phyloP scores from a whole-genome alignment of 2,888 invertebrate genomes.

The Alloplasta piceator region DNA sequence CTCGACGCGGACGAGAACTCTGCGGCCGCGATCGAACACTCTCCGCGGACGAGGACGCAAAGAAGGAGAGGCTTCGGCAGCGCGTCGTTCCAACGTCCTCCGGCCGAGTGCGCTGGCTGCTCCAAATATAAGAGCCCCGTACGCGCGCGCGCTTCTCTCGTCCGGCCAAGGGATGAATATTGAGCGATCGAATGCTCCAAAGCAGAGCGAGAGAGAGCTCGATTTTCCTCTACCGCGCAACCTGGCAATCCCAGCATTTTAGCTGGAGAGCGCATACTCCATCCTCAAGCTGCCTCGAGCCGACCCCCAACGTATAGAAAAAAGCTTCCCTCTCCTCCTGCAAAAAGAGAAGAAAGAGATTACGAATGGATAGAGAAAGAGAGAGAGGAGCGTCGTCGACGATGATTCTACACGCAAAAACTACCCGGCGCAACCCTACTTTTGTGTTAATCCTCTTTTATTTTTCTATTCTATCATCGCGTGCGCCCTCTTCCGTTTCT shows the following conservation, averaged over 20 bases:
- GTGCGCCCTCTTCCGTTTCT: slow-evolving; percentile 67
- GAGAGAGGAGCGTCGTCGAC: slow-evolving; percentile 25
- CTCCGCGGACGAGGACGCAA: slow-evolving; percentile 78
- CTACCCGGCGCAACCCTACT: slow-evolving; percentile 47
- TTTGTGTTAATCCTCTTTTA: slow-evolving; percentile 27
- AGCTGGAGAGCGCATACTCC: slow-evolving; percentile 62
- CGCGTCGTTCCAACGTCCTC: slow-evolving; percentile 50
- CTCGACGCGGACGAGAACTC: slow-evolving; percentile 66
- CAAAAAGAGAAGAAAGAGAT: slow-evolving; percentile 19
- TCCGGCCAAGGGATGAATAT: slow-evolving; percentile 82
- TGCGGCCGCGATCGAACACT: slow-evolving; percentile 74
- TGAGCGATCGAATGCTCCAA: slow-evolving; percentile 80
- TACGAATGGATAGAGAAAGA: slow-evolving; percentile 60
- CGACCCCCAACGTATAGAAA: slow-evolving; percentile 51
- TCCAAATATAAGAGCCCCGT: background rate
- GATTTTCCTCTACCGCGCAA: background rate
- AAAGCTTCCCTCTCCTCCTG: slow-evolving; percentile 29
- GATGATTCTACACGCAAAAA: slow-evolving; percentile 21
- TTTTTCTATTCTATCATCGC: background rate
- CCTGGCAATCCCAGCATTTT: slow-evolving; percentile 68
- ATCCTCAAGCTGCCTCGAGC: slow-evolving; percentile 58
- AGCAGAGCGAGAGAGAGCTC: slow-evolving; percentile 30
- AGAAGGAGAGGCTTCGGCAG: slow-evolving; percentile 67
- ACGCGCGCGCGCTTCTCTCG: slow-evolving; percentile 62
- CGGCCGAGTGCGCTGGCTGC: slow-evolving; percentile 41